Evolutionary conservation across 2,888 invertebrate genomes (phyloP).

Genomic region (Cordilura impudica): DNA sequence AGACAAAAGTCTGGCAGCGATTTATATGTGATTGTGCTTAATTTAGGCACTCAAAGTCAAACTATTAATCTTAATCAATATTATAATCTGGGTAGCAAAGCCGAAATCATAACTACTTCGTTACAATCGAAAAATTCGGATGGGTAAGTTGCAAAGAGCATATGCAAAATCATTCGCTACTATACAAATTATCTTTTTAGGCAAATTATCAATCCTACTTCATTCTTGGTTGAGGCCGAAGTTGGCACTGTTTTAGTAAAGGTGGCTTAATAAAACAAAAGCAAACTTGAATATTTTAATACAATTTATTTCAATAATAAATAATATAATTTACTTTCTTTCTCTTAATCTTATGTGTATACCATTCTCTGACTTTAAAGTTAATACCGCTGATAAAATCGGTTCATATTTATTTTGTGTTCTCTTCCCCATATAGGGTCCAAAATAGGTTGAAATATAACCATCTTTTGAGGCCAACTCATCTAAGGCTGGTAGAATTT

Average conservation of each 20-base stretch:
- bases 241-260: conserved; percentile 74
- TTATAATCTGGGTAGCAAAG: conserved; percentile 67
- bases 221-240: conserved; percentile 69
- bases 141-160: conserved; percentile 67
- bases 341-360: conserved; percentile 77
- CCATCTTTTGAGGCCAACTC: conserved; percentile 70
- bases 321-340: conserved; percentile 63
- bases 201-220: conserved; percentile 67
- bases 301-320: conserved; percentile 7
- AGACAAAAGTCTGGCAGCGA: conserved; percentile 71
- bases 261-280: conserved; percentile 45
- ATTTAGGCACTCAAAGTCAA: conserved; percentile 79
- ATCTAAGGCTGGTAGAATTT: conserved; percentile 73
- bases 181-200: conserved; percentile 64
- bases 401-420: conserved; percentile 74
- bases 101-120: conserved; percentile 75
- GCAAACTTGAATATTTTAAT: no score
- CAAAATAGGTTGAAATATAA: conserved; percentile 65
- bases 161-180: no score
- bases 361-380: conserved; percentile 79
- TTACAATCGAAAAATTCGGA: conserved; percentile 73
- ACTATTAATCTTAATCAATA: conserved; percentile 77
- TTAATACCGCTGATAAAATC: conserved; percentile 77
- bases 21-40: conserved; percentile 79
- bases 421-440: conserved; percentile 61